Conservation (phyloP, 2,888 invertebrate genomes). For the Agonopterix subpropinquella region DNA sequence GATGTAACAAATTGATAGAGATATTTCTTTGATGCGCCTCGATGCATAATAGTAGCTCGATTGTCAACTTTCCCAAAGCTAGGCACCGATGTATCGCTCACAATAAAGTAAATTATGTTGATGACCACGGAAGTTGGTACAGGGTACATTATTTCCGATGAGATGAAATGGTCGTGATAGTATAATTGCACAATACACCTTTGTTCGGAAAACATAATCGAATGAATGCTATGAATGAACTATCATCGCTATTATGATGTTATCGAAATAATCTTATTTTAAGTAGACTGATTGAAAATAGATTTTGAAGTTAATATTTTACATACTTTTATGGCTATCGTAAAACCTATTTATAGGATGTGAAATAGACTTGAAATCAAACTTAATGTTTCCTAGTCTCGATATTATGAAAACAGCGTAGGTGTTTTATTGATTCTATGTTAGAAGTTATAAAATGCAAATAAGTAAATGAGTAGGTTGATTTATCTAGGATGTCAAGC, state of each 20-base stretch:
- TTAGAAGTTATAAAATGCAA: slow-evolving; percentile 5
- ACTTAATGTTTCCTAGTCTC: slow-evolving; percentile 9
- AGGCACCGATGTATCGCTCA: slow-evolving; percentile 1
- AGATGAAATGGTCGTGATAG: slow-evolving; percentile 63
- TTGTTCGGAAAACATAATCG: slow-evolving; percentile 55
- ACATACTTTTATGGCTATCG: slow-evolving; percentile 26
- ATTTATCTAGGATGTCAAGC: not conserved
- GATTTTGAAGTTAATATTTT: slow-evolving; percentile 20
- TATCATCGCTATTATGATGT: slow-evolving; percentile 43
- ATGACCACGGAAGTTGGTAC: slow-evolving; percentile 18
- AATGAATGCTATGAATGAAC: slow-evolving; percentile 50
- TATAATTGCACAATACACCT: slow-evolving; percentile 64
- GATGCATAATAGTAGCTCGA: slow-evolving; percentile 4
- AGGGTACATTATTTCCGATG: slow-evolving; percentile 31
- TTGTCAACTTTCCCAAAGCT: not conserved
- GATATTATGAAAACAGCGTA: slow-evolving; percentile 14
- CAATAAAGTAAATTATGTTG: not conserved
- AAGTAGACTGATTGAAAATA: slow-evolving; percentile 38
- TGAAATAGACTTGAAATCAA: slow-evolving; percentile 25
- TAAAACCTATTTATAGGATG: slow-evolving; percentile 37
- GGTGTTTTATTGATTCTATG: slow-evolving; percentile 8
- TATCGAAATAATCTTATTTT: slow-evolving; percentile 34
- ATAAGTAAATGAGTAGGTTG: slow-evolving; percentile 1
- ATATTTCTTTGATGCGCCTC: slow-evolving; percentile 19
- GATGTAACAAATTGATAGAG: slow-evolving; percentile 38